Evolutionary conservation across 92 coral and sea anemone species (phyloP).

Genomic region (Chrysogorgia sp.): DNA sequence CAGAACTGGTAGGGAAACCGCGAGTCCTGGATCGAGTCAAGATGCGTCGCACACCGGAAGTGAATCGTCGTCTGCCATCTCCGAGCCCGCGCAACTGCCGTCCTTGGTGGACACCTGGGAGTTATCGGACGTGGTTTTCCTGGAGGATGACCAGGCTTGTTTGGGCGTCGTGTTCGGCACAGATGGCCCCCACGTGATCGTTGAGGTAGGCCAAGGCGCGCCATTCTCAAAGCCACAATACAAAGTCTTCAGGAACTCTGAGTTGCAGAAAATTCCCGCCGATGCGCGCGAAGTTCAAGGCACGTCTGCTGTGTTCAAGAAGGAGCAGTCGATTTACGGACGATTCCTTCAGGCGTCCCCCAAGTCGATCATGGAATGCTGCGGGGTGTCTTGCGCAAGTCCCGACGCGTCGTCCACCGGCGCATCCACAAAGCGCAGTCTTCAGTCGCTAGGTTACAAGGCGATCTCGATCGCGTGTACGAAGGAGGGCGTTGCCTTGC

Average conservation of each 20-base stretch:
- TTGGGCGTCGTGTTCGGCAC: conserved; percentile 82
- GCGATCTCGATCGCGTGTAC: conserved; percentile 84
- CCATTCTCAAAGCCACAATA: conserved; percentile 63
- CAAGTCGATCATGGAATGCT: conserved; percentile 64
- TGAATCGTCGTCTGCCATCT: conserved; percentile 33
- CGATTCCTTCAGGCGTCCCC: conserved; percentile 80
- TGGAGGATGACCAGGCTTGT: conserved; percentile 83
- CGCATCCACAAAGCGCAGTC: no score
- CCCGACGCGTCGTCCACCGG: no score
- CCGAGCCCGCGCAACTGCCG: conserved; percentile 14
- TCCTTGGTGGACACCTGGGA: conserved; percentile 76
- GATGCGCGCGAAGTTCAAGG: conserved; percentile 46
- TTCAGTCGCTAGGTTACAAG: neutral
- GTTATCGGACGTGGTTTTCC: conserved; percentile 76
- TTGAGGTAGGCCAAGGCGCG: conserved; percentile 58
- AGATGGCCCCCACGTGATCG: conserved; percentile 94
- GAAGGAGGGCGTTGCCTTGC: conserved; percentile 69
- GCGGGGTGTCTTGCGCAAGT: conserved; percentile 1
- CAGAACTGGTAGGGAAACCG: neutral
- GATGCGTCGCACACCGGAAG: conserved; percentile 37
- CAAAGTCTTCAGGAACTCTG: conserved; percentile 82
- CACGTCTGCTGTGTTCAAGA: conserved; percentile 48
- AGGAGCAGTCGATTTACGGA: conserved; percentile 64
- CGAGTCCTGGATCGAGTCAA: neutral
- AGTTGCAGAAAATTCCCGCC: conserved; percentile 71